Conservation (phyloP, 2,797 vertebrate species). For the Choloepus didactylus region DNA sequence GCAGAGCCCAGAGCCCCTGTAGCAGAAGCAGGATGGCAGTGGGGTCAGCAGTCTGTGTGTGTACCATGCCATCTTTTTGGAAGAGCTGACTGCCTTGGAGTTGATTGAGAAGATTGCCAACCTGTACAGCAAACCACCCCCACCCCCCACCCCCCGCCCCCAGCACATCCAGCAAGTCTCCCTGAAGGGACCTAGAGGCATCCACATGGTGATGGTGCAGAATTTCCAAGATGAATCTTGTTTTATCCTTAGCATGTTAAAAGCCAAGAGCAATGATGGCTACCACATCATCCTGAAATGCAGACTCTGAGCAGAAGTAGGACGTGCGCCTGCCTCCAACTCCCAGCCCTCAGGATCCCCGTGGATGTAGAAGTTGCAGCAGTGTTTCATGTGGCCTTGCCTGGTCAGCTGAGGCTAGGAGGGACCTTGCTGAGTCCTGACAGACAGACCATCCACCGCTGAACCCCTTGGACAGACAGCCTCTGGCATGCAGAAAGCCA, state of each 20-base stretch:
- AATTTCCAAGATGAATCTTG: conserved; percentile 95
- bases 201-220: conserved; percentile 94
- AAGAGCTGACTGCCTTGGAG: conserved; percentile 90
- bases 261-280: conserved; percentile 92
- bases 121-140: conserved; percentile 87
- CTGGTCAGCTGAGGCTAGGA: conserved; percentile 71
- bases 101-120: conserved; percentile 91
- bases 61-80: conserved; percentile 91
- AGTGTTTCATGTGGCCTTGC: conserved; percentile 72
- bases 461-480: not conserved
- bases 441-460: conserved; percentile 67
- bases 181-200: conserved; percentile 90
- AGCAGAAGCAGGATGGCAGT: conserved; percentile 87
- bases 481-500: not conserved
- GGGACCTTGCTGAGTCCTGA: conserved; percentile 57
- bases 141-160: conserved; percentile 78
- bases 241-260: conserved; percentile 94
- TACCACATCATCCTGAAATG: conserved; percentile 93
- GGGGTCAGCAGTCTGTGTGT: conserved; percentile 89
- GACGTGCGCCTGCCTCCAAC: conserved; percentile 71
- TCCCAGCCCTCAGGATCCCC: conserved; percentile 74
- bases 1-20: conserved; percentile 88
- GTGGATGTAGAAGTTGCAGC: conserved; percentile 60
- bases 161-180: conserved; percentile 91
- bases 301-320: conserved; percentile 79